Evolutionary conservation across 2,797 vertebrate genomes (phyloP).

Genomic region (Dicrostonyx torquatus): DNA sequence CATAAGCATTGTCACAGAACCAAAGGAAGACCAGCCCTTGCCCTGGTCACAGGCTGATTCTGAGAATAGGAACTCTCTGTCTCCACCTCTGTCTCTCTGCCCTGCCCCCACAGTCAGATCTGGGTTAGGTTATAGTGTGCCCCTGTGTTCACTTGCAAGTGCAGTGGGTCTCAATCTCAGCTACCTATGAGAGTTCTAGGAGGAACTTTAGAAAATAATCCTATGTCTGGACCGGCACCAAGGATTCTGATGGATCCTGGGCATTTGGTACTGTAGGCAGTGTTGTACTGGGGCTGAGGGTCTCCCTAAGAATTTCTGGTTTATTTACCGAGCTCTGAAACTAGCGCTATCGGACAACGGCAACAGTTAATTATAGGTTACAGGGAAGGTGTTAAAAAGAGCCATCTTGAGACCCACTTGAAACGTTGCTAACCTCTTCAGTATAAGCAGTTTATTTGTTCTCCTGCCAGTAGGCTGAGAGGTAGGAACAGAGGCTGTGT

Average conservation of each 20-base stretch:
- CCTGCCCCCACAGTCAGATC: neutral
- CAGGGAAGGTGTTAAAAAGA: neutral
- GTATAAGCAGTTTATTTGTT: neutral
- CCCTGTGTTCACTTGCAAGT: neutral
- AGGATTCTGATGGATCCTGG: neutral
- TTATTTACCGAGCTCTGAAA: constrained; percentile 32
- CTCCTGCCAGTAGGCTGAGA: neutral
- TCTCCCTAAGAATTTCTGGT: neutral
- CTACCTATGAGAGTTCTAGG: neutral
- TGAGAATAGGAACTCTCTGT: neutral
- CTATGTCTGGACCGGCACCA: neutral
- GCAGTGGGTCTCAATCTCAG: neutral
- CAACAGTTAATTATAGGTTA: neutral
- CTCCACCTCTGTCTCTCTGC: neutral
- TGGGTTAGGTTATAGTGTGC: neutral
- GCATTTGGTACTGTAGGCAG: neutral
- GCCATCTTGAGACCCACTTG: neutral
- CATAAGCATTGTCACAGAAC: neutral
- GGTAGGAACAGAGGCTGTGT: neutral
- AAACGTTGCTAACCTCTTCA: neutral
- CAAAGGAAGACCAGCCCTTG: neutral
- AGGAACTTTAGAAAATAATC: neutral
- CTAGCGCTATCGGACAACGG: neutral
- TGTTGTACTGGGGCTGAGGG: neutral
- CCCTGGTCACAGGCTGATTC: neutral